phyloP scores from a whole-genome alignment of 2,888 invertebrate species.

The Eupithecia inturbata region DNA sequence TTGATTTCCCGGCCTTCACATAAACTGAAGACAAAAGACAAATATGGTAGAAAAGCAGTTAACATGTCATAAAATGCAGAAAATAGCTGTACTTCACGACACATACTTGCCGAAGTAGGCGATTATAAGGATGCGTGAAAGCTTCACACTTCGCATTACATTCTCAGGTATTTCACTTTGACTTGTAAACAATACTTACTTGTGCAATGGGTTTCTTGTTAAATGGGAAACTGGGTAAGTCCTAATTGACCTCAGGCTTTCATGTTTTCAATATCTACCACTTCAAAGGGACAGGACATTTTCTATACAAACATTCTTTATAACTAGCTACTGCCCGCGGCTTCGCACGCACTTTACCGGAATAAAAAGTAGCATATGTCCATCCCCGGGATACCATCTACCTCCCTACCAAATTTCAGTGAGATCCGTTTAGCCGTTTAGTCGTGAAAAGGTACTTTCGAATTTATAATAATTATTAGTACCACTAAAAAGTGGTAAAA shows the following conservation, averaged over 20 bases:
- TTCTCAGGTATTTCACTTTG: slow-evolving; percentile 4
- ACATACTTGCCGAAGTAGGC: slow-evolving; percentile 1
- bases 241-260: background rate
- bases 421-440: too few species aligned
- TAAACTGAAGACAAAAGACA: background rate
- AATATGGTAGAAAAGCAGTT: background rate
- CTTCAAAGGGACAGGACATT: background rate
- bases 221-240: background rate
- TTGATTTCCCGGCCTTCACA: background rate
- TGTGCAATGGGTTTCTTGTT: background rate
- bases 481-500: too few species aligned
- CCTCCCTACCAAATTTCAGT: too few species aligned
- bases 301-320: too few species aligned
- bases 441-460: too few species aligned
- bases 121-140: slow-evolving; percentile 7
- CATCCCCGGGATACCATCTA: too few species aligned
- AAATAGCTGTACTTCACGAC: background rate
- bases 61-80: background rate
- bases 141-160: too few species aligned
- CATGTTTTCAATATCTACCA: background rate
- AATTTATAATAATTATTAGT: too few species aligned
- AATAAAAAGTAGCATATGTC: too few species aligned
- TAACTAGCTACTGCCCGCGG: too few species aligned
- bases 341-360: too few species aligned
- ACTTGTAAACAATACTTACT: slow-evolving; percentile 1